A percentile compares a stretch with the other conserved stretches of the same genome.
Conservation (phyloP, 1,140 invertebrate genomes). For the Bicyclus anynana region DNA sequence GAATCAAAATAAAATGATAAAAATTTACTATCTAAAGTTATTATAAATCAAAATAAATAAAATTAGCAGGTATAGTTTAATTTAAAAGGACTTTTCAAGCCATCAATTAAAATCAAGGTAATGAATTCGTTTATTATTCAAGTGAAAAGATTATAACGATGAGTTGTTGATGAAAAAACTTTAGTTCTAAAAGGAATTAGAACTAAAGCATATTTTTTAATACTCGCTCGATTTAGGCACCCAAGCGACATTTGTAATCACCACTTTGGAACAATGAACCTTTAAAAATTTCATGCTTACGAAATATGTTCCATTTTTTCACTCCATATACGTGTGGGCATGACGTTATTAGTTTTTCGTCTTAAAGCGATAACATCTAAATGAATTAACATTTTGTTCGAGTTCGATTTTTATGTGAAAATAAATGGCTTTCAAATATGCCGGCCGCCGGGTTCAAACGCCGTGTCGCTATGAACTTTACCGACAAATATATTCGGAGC, state of each 20-base stretch:
- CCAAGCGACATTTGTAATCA: not conserved
- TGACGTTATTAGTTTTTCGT: slow-evolving; percentile 64
- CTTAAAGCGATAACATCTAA: slow-evolving; percentile 68
- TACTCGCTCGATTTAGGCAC: not conserved
- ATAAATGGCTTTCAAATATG: slow-evolving; percentile 48
- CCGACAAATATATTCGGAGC: slow-evolving; percentile 15
- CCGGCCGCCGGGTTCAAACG: slow-evolving; percentile 53
- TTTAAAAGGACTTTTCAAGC: too few species aligned
- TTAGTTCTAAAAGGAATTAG: not conserved
- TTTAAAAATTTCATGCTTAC: slow-evolving; percentile 31
- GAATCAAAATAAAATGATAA: too few species aligned
- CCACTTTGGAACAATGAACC: slow-evolving; percentile 6
- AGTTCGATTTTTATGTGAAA: slow-evolving; percentile 52
- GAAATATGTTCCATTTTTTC: slow-evolving; percentile 26
- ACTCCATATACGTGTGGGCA: slow-evolving; percentile 25
- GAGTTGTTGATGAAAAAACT: too few species aligned
- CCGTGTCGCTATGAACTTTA: not conserved
- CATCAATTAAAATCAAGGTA: too few species aligned
- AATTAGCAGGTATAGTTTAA: too few species aligned
- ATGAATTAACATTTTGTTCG: slow-evolving; percentile 56
- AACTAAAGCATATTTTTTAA: not conserved
- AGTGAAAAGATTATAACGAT: too few species aligned
- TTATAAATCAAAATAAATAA: too few species aligned
- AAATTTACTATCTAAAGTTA: too few species aligned
- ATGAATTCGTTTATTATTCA: too few species aligned